These are phyloP conservation scores for Disparrhopalites patrizii DNA, from an alignment of 2,888 invertebrate genomes.

Conservation along the genomic window DNA sequence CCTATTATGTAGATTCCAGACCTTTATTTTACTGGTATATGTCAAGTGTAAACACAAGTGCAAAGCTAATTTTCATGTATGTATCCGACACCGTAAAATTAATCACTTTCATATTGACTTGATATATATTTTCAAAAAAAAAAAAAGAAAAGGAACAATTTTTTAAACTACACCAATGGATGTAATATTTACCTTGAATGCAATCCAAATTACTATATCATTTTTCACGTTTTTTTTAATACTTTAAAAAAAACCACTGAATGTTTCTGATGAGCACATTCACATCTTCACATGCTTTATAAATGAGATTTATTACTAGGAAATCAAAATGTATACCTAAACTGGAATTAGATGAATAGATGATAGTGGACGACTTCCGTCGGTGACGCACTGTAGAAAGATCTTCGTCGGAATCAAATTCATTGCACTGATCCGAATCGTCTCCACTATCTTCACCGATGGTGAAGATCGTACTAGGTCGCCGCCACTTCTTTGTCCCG, in stretches of 20 bases:
- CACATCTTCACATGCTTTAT: too few species aligned
- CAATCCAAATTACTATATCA: too few species aligned
- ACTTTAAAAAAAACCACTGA: not conserved
- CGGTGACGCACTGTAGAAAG: slow-evolving; percentile 28
- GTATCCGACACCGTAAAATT: not conserved
- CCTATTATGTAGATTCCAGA: too few species aligned
- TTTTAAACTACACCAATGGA: too few species aligned
- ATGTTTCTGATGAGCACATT: too few species aligned
- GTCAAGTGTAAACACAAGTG: too few species aligned
- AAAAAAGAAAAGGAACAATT: not conserved
- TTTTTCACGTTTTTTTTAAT: too few species aligned
- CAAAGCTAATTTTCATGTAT: too few species aligned
- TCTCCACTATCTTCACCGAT: slow-evolving; percentile 45
- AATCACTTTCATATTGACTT: not conserved
- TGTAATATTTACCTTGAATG: too few species aligned
- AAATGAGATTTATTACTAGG: not conserved
- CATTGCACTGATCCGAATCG: slow-evolving; percentile 46
- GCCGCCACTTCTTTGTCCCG: slow-evolving; percentile 32
- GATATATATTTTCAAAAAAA: not conserved
- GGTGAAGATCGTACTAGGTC: slow-evolving; percentile 47
- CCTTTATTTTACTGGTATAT: too few species aligned
- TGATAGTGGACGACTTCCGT: slow-evolving; percentile 34
- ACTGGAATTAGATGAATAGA: slow-evolving; percentile 46
- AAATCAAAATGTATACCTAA: too few species aligned
- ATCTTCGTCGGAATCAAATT: slow-evolving; percentile 45